Conservation (phyloP, 2,797 vertebrate species). For the Mycteria americana region DNA sequence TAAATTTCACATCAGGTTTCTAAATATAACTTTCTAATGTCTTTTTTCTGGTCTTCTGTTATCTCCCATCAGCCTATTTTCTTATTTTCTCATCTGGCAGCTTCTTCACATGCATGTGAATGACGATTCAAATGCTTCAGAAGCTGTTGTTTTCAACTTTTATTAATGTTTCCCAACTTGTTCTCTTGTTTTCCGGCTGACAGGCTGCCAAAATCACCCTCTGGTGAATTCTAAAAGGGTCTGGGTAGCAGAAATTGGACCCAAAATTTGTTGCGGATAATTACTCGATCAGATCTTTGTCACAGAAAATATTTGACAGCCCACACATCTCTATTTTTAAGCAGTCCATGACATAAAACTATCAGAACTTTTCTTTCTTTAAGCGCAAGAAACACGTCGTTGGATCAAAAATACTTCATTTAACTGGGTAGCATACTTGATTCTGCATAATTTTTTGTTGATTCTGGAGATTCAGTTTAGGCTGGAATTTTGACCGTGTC, state of each 20-base stretch:
- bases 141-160: slow-evolving; percentile 70
- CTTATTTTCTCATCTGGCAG: slow-evolving; percentile 35
- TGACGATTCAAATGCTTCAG: slow-evolving; percentile 52
- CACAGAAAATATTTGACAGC: slow-evolving; percentile 65
- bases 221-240: slow-evolving; percentile 67
- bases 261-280: slow-evolving; percentile 65
- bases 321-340: slow-evolving; percentile 69
- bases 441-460: not conserved
- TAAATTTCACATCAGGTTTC: slow-evolving; percentile 18
- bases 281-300: slow-evolving; percentile 69
- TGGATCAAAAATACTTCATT: not conserved
- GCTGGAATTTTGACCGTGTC: not conserved
- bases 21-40: not conserved
- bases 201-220: slow-evolving; percentile 71
- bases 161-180: slow-evolving; percentile 70
- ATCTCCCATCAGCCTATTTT: not conserved
- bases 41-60: slow-evolving; percentile 7
- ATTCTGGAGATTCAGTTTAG: not conserved
- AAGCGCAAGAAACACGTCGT: not conserved
- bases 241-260: slow-evolving; percentile 58
- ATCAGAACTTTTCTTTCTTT: slow-evolving; percentile 34
- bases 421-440: not conserved
- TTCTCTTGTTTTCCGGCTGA: slow-evolving; percentile 66
- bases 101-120: slow-evolving; percentile 39
- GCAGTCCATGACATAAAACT: not conserved